These are phyloP conservation scores for Euplexia lucipara DNA, from an alignment of 2,888 invertebrate genomes.

Conservation along the genomic window DNA sequence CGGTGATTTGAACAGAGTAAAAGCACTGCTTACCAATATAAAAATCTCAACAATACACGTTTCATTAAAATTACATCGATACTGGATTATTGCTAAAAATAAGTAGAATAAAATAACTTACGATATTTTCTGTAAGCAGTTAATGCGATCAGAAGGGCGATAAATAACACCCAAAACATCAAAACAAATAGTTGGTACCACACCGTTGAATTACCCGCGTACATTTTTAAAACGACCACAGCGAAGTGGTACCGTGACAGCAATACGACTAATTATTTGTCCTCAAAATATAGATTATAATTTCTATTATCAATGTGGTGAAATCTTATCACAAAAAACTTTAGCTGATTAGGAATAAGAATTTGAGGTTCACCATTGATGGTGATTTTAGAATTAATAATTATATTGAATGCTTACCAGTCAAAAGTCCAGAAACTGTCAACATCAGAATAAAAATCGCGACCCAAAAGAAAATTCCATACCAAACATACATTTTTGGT, in stretches of 20 bases:
- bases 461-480: conserved; percentile 19
- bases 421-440: neutral
- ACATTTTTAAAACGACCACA: conserved; percentile 26
- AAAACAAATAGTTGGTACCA: conserved; percentile 41
- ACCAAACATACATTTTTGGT: neutral
- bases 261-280: conserved; percentile 8
- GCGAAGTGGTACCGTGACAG: conserved; percentile 11
- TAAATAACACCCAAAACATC: conserved; percentile 55
- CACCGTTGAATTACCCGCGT: neutral
- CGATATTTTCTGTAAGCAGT: conserved; percentile 36
- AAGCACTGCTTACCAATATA: neutral
- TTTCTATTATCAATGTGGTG: conserved; percentile 23
- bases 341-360: conserved; percentile 6
- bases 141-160: conserved; percentile 19
- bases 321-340: conserved; percentile 42
- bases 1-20: too few relatives aligned
- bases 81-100: neutral
- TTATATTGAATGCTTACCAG: neutral
- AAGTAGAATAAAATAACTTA: conserved; percentile 27
- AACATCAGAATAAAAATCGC: conserved; percentile 11
- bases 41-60: too few relatives aligned
- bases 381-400: neutral
- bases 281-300: conserved; percentile 10
- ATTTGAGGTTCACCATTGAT: neutral
- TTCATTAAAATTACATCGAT: too few relatives aligned